Percentiles rank a stretch among this genome's conserved stretches.
Conservation (phyloP, 2,888 invertebrate genomes). For the Gymnocheta viridis region DNA sequence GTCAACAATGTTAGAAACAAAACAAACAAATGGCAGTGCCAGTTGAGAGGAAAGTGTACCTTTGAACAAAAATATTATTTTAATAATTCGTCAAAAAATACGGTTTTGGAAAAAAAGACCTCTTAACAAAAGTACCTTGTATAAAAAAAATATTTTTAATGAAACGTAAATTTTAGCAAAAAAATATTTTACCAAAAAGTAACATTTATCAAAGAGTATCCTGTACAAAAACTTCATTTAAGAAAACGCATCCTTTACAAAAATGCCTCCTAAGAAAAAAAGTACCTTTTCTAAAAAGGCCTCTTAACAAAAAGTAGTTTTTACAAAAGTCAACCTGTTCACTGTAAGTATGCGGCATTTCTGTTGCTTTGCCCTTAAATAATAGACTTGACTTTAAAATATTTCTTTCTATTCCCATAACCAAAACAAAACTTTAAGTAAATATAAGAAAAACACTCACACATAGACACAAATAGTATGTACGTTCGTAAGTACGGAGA, state of each 20-base stretch:
- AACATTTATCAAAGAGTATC: too few species aligned
- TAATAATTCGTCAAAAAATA: too few species aligned
- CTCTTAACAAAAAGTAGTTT: not conserved
- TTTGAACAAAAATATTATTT: too few species aligned
- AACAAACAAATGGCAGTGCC: too few species aligned
- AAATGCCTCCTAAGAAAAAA: not conserved
- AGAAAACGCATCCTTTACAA: too few species aligned
- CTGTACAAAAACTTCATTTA: too few species aligned
- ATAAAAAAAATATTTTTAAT: not conserved
- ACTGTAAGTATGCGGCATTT: not conserved
- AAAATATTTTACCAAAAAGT: not conserved
- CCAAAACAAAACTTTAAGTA: not conserved
- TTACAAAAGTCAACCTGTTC: not conserved
- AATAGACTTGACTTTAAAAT: slow-evolving; percentile 14
- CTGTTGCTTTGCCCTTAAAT: not conserved
- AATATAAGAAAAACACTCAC: not conserved
- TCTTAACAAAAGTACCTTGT: not conserved
- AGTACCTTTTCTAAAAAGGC: not conserved
- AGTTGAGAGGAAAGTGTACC: too few species aligned
- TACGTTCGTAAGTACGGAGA: not conserved
- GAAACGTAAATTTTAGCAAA: not conserved
- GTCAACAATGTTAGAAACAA: too few species aligned
- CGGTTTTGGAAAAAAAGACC: too few species aligned
- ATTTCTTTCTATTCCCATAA: slow-evolving; percentile 27
- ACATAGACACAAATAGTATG: not conserved